phyloP scores from a whole-genome alignment of 1,140 invertebrate species.

The Manduca sexta region DNA sequence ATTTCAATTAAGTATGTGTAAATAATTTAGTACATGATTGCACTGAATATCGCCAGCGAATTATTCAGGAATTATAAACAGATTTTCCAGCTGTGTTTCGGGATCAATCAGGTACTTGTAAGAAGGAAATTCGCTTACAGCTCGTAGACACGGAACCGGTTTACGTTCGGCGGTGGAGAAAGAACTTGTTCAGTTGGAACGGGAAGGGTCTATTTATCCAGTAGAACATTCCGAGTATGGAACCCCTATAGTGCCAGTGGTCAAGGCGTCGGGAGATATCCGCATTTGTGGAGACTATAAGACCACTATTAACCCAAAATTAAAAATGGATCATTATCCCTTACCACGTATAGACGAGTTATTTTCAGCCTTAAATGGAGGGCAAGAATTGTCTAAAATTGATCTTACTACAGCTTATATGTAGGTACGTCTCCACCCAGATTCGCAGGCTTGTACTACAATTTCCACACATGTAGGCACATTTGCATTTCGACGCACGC shows the following conservation, averaged over 20 bases:
- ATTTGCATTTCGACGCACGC: constrained; percentile 26
- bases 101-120: too few relatives aligned
- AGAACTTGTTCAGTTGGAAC: constrained; percentile 17
- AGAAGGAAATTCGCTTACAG: not conserved
- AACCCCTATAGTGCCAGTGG: constrained; percentile 24
- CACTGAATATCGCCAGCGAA: too few relatives aligned
- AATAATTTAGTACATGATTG: too few relatives aligned
- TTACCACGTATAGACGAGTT: constrained; percentile 37
- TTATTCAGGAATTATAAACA: too few relatives aligned
- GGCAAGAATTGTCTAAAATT: constrained; percentile 26
- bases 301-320: constrained; percentile 23
- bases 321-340: constrained; percentile 24
- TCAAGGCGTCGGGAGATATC: constrained; percentile 26
- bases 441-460: constrained; percentile 24
- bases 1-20: too few relatives aligned
- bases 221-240: constrained; percentile 29
- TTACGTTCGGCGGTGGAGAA: constrained; percentile 16
- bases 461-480: constrained; percentile 37
- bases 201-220: constrained; percentile 15
- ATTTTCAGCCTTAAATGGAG: constrained; percentile 28
- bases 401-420: constrained; percentile 26
- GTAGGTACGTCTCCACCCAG: constrained; percentile 18
- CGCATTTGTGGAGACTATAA: constrained; percentile 33
- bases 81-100: too few relatives aligned
- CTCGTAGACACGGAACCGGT: constrained; percentile 15